phyloP scores from a whole-genome alignment of 2,888 invertebrate species.

The Eristalinus sepulchralis region DNA sequence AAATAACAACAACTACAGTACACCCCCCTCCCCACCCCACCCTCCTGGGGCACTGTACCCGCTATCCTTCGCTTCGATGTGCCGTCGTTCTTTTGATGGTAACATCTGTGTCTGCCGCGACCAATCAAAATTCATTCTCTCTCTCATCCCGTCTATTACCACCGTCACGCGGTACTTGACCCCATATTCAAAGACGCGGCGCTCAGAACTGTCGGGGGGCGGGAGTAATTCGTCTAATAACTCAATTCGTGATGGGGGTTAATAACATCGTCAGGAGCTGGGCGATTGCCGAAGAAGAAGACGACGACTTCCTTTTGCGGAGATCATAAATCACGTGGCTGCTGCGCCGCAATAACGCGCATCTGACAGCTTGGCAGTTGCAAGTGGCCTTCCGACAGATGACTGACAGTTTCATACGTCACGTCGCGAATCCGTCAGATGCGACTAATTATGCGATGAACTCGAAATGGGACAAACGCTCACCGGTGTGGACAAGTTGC shows the following conservation, averaged over 20 bases:
- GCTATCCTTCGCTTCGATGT: neutral
- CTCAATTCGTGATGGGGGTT: conserved; percentile 39
- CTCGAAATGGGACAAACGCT: conserved; percentile 36
- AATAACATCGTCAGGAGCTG: neutral
- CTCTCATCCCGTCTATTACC: neutral
- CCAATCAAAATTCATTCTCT: conserved; percentile 40
- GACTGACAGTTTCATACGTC: conserved; percentile 56
- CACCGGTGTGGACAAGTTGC: neutral
- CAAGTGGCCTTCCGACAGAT: conserved; percentile 27
- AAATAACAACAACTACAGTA: conserved; percentile 28
- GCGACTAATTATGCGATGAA: conserved; percentile 43
- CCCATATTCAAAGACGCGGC: conserved; percentile 31
- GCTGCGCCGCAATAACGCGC: neutral
- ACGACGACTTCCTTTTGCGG: conserved; percentile 8
- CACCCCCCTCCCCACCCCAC: neutral
- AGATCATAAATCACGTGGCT: conserved; percentile 29
- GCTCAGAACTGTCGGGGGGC: neutral
- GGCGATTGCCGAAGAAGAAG: neutral
- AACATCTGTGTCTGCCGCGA: conserved; percentile 43
- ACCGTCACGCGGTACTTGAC: conserved; percentile 50
- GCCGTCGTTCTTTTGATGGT: neutral
- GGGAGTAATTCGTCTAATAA: conserved; percentile 44
- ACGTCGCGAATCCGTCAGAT: conserved; percentile 2
- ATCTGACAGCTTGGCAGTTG: conserved; percentile 53
- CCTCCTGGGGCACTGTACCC: no score